Evolutionary conservation across 2,888 invertebrate species (phyloP), one percentile per base, ranked within the genome.

Genomic region (Taphrorychus bicolor): DNA sequence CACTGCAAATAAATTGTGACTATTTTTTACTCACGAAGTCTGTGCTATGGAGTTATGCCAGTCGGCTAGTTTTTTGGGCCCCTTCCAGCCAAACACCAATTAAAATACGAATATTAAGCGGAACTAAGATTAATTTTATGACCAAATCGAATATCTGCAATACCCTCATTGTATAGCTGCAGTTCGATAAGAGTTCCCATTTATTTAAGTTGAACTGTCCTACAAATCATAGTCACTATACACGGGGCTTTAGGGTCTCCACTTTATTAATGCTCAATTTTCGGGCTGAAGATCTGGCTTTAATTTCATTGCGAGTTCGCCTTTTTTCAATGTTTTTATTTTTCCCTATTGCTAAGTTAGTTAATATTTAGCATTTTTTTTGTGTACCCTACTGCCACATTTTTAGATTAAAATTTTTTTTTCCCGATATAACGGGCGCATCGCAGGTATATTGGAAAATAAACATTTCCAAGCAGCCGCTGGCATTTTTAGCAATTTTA

Each of bases 121-220:
- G n/a, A n/a, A n/a, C 11, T 32, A 32, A 32, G 32, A 32, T 32
- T 32, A 32, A 32, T 32, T 32, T 32, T 32, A 32, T 7, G 11
- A 11, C 32, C 32, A 32, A 32, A 9, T 32, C 32, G 9, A 32
- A 32, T 32, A 32, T 32, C 32, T 49, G 49, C 19, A 17, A 49
- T 49, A 49, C 18, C 18, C 49, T 32, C 18, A 11, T 49, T 49
- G 19, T 49, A 17, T 16, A 11, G 17, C 49, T 17, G 49, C 16
- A 49, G 18, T 18, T 49, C 19, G 49, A 49, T 49, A 49, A 49
- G 49, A 16, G 49, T 49, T 5, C 49, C 18, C 19, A 49, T 49
- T 49, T 18, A 49, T 49, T 18, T 19, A 49, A 18, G 49, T 49
- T 49, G 32, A 32, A 11, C 32, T 32, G 11, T 32, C 32, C 32